phyloP scores from a whole-genome alignment of 2,888 invertebrate species.

The Elmis aenea region DNA sequence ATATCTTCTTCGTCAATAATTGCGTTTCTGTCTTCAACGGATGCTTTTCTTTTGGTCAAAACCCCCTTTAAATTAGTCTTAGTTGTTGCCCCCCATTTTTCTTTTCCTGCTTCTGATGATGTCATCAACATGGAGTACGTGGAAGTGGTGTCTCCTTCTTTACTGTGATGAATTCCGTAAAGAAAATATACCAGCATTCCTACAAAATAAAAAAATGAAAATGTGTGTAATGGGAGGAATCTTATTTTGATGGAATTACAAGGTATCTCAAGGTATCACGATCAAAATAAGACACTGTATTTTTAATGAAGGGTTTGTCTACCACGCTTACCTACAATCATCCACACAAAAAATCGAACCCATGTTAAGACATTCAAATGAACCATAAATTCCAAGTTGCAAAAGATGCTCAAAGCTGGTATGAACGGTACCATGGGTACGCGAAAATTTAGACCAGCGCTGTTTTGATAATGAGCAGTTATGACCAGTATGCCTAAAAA shows the following conservation, averaged over 20 bases:
- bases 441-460: slow-evolving; percentile 64
- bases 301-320: no score
- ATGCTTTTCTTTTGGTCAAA: slow-evolving; percentile 39
- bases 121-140: slow-evolving; percentile 63
- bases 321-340: slow-evolving; percentile 74
- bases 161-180: slow-evolving; percentile 82
- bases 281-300: no score
- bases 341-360: slow-evolving; percentile 83
- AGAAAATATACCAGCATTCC: slow-evolving; percentile 77
- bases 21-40: slow-evolving; percentile 42
- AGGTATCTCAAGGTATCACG: no score
- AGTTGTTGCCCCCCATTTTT: slow-evolving; percentile 57
- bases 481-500: slow-evolving; percentile 64
- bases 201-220: slow-evolving; percentile 41
- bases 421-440: slow-evolving; percentile 78
- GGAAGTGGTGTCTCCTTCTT: slow-evolving; percentile 61
- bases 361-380: slow-evolving; percentile 76
- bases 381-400: slow-evolving; percentile 79
- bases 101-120: slow-evolving; percentile 57
- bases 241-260: no score
- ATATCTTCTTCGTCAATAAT: slow-evolving; percentile 42
- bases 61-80: slow-evolving; percentile 41
- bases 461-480: slow-evolving; percentile 66
- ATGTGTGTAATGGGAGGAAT: slow-evolving; percentile 1
- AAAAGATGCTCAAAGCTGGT: slow-evolving; percentile 73